Evolutionary conservation across 2,797 vertebrate species (phyloP), one percentile per base, ranked within the genome.

Genomic region (Falco biarmicus): DNA sequence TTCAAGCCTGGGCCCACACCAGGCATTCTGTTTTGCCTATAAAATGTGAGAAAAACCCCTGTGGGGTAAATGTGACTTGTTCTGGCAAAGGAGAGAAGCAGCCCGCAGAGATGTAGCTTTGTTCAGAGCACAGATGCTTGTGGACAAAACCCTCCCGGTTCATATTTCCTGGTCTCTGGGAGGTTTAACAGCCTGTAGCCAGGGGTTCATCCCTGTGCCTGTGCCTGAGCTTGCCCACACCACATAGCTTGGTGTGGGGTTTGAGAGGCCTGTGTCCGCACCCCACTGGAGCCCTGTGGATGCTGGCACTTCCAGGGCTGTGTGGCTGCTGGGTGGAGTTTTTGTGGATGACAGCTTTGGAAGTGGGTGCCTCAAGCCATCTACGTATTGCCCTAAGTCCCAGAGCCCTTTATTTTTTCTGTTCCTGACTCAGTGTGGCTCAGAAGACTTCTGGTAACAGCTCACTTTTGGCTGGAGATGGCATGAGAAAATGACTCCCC

Each of bases 391-490:
- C 69, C 76, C 94, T 61, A 80, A 92, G 91, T 85, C 75, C 29
- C 92, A 92, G 39, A 89, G 64, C 18, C 15, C 8, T 48, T 78
- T 90, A 75, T 70, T 71, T 69, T 43, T 34, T 4, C 39, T 84
- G 22, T 76, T 91, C 94, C 94, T 96, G 94, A 93, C 84, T 97
- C 93, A 97, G 66, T 93, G 57, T 4, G 69, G 92, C 92, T 95
- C 90, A 84, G 84, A 97, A 97, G 94, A 95, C 82, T 97, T 96
- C 95, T 97, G 95, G 95, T 97, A 96, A 96, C 87, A 87, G 85
- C 94, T 94, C 94, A 82, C 66, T 93, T 96, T 96, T 97, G 95
- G 95, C 93, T 93, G 92, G 71, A 93, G 92, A 96, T 80, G 90
- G 86, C 88, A 96, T 95, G 96, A 97, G 96, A 96, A 97, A 96